Conservation (phyloP, 2,113 vertebrate species). For the Colaptes auratus region DNA sequence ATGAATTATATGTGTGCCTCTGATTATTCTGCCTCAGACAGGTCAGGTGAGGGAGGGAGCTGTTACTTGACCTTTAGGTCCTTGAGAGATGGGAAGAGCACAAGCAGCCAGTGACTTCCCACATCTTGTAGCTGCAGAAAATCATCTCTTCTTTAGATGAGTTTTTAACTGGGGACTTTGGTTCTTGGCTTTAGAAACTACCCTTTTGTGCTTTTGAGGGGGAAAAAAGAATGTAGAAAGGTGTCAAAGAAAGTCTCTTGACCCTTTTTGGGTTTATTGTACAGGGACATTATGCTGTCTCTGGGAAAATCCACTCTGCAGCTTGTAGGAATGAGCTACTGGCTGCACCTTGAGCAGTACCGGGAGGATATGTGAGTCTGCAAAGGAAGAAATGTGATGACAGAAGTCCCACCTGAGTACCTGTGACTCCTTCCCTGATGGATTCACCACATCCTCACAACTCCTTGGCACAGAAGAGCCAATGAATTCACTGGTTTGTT, state of each 20-base stretch:
- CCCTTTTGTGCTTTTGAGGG: not conserved
- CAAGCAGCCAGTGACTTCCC: not conserved
- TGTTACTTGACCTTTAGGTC: not conserved
- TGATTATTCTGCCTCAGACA: not conserved
- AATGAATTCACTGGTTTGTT: not conserved
- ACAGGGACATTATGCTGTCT: not conserved
- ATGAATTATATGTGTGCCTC: not conserved
- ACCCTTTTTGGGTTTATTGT: not conserved
- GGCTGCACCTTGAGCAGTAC: not conserved
- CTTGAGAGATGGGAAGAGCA: not conserved
- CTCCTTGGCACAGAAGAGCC: not conserved
- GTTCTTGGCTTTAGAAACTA: not conserved
- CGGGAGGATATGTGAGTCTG: not conserved
- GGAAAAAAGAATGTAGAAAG: not conserved
- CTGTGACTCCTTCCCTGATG: not conserved
- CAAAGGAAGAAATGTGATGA: not conserved
- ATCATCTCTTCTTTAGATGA: not conserved
- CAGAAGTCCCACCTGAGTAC: not conserved
- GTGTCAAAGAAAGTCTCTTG: not conserved
- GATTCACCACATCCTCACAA: not conserved
- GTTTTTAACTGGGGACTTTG: not conserved
- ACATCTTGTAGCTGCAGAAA: not conserved
- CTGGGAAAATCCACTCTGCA: not conserved
- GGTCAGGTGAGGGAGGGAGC: not conserved
- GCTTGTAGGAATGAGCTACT: not conserved